These are phyloP conservation scores for Mesoclemmys tuberculata DNA, from an alignment of 2,113 vertebrate genomes.

Conservation along the genomic window DNA sequence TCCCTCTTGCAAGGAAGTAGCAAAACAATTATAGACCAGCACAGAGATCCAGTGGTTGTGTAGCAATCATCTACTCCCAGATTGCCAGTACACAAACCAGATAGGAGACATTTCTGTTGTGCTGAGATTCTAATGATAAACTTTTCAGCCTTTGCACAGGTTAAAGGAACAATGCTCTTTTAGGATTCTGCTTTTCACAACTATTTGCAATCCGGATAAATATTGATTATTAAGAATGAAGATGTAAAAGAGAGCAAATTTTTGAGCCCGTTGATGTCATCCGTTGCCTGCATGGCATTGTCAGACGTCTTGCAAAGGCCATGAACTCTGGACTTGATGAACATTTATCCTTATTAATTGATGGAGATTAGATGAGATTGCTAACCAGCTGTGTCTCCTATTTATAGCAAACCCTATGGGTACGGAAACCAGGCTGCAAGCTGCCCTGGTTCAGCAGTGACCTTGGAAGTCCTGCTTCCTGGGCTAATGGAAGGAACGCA, in stretches of 20 bases:
- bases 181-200: background rate
- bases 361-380: constrained; percentile 22
- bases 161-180: background rate
- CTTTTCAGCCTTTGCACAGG: background rate
- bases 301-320: constrained; percentile 9
- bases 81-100: background rate
- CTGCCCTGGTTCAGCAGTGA: constrained; percentile 18
- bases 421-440: constrained; percentile 24
- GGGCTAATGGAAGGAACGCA: background rate
- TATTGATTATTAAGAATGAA: background rate
- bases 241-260: background rate
- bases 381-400: constrained; percentile 65
- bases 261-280: rapidly evolving
- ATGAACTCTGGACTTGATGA: constrained; percentile 8
- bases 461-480: constrained; percentile 15
- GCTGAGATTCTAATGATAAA: background rate
- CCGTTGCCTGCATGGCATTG: background rate
- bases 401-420: constrained; percentile 59
- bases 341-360: constrained; percentile 55
- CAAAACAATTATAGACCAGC: rapidly evolving
- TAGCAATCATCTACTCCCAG: background rate
- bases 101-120: background rate
- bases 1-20: background rate
- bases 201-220: background rate
- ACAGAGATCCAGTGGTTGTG: rapidly evolving